Evolutionary conservation across 2,888 invertebrate genomes (phyloP).

Genomic region (Lasioglossum pauxillum): DNA sequence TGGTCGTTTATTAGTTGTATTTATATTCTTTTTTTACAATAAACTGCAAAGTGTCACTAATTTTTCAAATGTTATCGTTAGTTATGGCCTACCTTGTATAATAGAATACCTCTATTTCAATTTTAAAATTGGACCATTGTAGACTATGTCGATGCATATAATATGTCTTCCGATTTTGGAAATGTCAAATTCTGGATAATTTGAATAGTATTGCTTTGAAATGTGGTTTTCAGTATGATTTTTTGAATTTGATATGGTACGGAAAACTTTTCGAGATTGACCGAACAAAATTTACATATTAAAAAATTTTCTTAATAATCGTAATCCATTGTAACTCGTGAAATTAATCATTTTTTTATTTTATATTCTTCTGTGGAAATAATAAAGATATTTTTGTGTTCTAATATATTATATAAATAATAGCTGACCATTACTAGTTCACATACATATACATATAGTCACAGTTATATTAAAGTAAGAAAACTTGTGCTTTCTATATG

Average conservation of each 20-base stretch:
- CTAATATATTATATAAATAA: neutral
- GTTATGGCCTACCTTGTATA: neutral
- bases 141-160: neutral
- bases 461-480: neutral
- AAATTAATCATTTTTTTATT: neutral
- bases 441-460: neutral
- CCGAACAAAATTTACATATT: neutral
- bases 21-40: neutral
- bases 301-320: neutral
- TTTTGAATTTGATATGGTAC: neutral
- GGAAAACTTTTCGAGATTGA: neutral
- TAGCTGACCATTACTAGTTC: neutral
- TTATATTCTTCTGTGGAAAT: neutral
- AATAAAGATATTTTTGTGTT: neutral
- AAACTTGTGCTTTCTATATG: constrained; percentile 4
- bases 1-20: neutral
- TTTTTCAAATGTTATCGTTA: neutral
- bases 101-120: neutral
- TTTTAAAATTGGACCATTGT: neutral
- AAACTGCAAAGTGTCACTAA: neutral
- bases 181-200: neutral
- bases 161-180: constrained; percentile 18
- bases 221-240: too few relatives aligned
- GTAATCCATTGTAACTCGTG: neutral
- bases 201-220: neutral